Evolutionary conservation across 2,113 vertebrate genomes (phyloP).

Genomic region (Alexandromys fortis): DNA sequence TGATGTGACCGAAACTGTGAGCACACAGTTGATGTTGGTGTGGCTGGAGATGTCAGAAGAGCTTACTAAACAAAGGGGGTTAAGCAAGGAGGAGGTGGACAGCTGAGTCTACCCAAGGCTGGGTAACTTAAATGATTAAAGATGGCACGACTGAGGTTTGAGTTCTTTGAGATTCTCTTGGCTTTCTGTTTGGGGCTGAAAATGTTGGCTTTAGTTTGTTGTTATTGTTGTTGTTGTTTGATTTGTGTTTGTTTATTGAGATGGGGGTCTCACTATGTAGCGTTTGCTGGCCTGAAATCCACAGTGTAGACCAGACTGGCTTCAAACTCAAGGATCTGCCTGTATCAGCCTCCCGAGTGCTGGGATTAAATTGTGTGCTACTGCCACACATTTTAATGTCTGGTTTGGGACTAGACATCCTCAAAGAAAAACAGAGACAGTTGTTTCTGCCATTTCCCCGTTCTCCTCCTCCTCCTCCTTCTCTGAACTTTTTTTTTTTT

Average conservation of each 20-base stretch:
- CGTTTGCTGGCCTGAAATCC: not conserved
- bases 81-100: not conserved
- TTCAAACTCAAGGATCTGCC: not conserved
- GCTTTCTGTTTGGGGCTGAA: not conserved
- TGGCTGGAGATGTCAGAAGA: not conserved
- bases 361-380: not conserved
- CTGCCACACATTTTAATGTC: too few relatives aligned
- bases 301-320: not conserved
- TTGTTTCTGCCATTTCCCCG: not conserved
- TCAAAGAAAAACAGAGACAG: conserved; percentile 28
- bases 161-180: not conserved
- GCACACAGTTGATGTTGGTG: not conserved
- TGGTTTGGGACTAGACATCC: conserved; percentile 34
- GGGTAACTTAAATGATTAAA: not conserved
- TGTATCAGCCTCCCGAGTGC: not conserved
- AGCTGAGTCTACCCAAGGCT: not conserved
- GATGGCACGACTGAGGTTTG: not conserved
- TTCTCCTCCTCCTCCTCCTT: not conserved
- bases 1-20: not conserved
- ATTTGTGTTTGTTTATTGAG: not conserved
- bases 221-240: not conserved
- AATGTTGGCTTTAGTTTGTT: not conserved
- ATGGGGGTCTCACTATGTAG: not conserved
- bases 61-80: not conserved
- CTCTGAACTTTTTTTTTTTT: not conserved